Evolutionary conservation across 2,888 invertebrate species (phyloP), one percentile per base, ranked within the genome.

Genomic region (Aproaerema taeniolella): DNA sequence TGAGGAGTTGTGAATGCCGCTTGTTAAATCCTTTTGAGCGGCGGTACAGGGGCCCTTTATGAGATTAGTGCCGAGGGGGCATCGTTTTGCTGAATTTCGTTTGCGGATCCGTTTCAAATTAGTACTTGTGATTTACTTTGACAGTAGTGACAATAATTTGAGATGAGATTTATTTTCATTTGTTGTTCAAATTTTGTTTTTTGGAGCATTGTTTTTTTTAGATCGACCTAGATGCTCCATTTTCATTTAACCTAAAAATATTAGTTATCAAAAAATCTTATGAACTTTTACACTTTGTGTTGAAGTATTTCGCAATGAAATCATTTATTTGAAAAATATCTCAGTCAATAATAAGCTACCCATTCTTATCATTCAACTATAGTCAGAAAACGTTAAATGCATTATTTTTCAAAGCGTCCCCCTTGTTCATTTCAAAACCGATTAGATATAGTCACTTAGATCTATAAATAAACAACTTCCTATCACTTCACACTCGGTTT

Each of bases 21-120:
- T 86, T 83, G 85, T 85, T 86, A 85, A 82, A 82, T 81, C 82
- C 85, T 77, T 81, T 82, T 82, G 82, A 83, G 78, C 67, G 74
- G 62, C 67, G 59, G 52, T 50, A 62, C 55, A 61, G 53, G 67
- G 43, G 49, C 56, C 79, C 75, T 85, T 83, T 82, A 67, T 74
- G 69, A 66, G 81, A 81, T 83, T 80, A 81, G 73, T 57, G 68
- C 51, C 63, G 63, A 53, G 53, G 55, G 58, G 56, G 52, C 46
- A 47, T 54, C 56, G 56, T 60, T 62, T 65, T 58, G 74, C 60
- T 62, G 61, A 67, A 59, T 66, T 70, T 64, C 59, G 62, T 61
- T 65, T 63, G 60, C 64, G 72, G 76, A 68, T 74, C 81, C 81
- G 82, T 76, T 80, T 74, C 82, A 76, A 85, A 85, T 85, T 83